phyloP scores from a whole-genome alignment of 2,888 invertebrate genomes.

The Lymantria dispar region DNA sequence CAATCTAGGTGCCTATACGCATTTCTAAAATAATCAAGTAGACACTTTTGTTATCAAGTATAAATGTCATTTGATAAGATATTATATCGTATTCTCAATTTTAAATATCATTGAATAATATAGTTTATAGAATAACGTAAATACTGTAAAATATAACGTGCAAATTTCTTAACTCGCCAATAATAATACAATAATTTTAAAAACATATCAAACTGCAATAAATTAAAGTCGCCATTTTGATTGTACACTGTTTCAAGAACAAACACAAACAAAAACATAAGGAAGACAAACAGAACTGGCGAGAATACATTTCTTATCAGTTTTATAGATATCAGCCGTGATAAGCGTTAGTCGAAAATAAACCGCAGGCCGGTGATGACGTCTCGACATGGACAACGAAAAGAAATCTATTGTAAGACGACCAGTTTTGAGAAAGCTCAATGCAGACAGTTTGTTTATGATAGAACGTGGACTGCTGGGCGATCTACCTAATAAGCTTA shows the following conservation, averaged over 20 bases:
- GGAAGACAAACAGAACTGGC: conserved; percentile 26
- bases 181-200: background rate
- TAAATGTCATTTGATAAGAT: conserved; percentile 9
- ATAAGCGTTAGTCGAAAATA: conserved; percentile 60
- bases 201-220: background rate
- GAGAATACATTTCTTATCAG: conserved; percentile 56
- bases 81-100: background rate
- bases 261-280: conserved; percentile 17
- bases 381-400: conserved; percentile 64
- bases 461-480: conserved; percentile 71
- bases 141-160: background rate
- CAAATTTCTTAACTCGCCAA: background rate
- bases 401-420: conserved; percentile 55
- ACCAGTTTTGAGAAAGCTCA: conserved; percentile 66
- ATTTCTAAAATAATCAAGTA: background rate
- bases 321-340: conserved; percentile 48
- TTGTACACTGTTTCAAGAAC: conserved; percentile 19
- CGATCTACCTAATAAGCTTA: conserved; percentile 66
- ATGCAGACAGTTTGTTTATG: conserved; percentile 62
- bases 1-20: too few relatives aligned
- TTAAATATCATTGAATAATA: background rate
- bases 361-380: conserved; percentile 60
- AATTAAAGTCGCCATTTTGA: conserved; percentile 1
- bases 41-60: conserved; percentile 5
- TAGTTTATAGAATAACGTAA: background rate